These are phyloP conservation scores for Cosmorhoe ocellata DNA, from an alignment of 2,888 invertebrate species.

Conservation along the genomic window DNA sequence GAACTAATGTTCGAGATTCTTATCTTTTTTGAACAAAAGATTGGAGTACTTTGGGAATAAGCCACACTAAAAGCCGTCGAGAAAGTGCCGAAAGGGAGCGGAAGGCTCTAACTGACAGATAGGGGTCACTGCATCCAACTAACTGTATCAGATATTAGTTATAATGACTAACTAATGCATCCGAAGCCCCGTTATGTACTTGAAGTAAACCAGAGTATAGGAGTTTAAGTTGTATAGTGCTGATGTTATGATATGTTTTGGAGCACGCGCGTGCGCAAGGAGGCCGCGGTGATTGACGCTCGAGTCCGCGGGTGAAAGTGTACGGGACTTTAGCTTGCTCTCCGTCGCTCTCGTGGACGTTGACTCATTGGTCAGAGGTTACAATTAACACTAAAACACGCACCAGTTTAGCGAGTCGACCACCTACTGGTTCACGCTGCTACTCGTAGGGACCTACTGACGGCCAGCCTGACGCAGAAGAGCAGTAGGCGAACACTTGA, in stretches of 20 bases:
- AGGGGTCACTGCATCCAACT: constrained; percentile 30
- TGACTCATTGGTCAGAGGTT: constrained; percentile 34
- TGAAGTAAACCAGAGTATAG: constrained; percentile 1
- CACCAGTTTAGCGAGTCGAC: neutral
- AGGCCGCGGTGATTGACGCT: constrained; percentile 40
- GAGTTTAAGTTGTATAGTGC: constrained; percentile 20
- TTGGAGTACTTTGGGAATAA: no score
- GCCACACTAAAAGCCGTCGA: constrained; percentile 20
- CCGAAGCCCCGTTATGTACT: constrained; percentile 25
- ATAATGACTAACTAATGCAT: constrained; percentile 33
- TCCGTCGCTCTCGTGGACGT: constrained; percentile 32
- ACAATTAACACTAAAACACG: constrained; percentile 29
- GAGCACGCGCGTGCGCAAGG: constrained; percentile 25
- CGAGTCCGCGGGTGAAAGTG: constrained; percentile 50
- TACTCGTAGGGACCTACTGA: no score
- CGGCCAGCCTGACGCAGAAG: no score
- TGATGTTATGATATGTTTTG: constrained; percentile 18
- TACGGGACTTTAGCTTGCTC: constrained; percentile 49
- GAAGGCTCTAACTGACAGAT: constrained; percentile 27
- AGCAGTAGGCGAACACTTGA: no score
- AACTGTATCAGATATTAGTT: constrained; percentile 32
- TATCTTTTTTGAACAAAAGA: no score
- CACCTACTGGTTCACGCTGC: neutral
- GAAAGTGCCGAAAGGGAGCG: constrained; percentile 20
- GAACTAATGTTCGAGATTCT: no score